Evolutionary conservation across 2,797 vertebrate species (phyloP), one percentile per base, ranked within the genome.

Genomic region (Microctenopoma stevenorrisi): DNA sequence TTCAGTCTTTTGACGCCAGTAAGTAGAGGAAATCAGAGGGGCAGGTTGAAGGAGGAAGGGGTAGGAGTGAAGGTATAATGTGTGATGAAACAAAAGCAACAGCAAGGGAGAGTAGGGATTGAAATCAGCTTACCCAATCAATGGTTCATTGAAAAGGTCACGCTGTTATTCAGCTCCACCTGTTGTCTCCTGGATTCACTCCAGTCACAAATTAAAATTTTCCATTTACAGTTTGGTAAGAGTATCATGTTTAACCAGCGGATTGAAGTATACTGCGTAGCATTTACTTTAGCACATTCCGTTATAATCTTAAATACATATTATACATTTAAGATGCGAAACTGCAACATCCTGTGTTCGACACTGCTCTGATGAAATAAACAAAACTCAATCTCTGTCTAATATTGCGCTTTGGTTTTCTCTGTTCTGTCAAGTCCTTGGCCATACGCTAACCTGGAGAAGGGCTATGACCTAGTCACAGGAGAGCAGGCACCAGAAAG

Each of bases 401-500:
- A 12, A 43, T 38, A 16, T 50, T 28, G 11, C 4, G 25, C 0
- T 60, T 5, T 70, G 25, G 1, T 70, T 28, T 43, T 66, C 13
- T 82, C 5, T 80, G 4, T 69, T 47, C 16, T 78, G 54, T 40
- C 1, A 84, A 99, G 98, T 79, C 98, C 98, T 0, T 99, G 98
- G 98, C 98, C 98, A 7, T 99, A 99, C 47, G 97, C 96, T 0
- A 98, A 97, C 0, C 92, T 99, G 2, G 98, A 99, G 88, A 95
- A 95, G 64, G 98, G 98, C 57, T 99, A 99, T 1, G 97, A 99
- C 89, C 90, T 99, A 84, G 97, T 99, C 66, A 99, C 97, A 0
- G 98, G 98, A 38, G 96, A 98, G 73, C 98, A 99, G 83, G 97
- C 98, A 0, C 97, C 98, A 0, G 98, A 99, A 92, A 97, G 96